Conservation (phyloP, 53 echinoderm and acorn worm genomes). For the Mesocentrotus franciscanus region DNA sequence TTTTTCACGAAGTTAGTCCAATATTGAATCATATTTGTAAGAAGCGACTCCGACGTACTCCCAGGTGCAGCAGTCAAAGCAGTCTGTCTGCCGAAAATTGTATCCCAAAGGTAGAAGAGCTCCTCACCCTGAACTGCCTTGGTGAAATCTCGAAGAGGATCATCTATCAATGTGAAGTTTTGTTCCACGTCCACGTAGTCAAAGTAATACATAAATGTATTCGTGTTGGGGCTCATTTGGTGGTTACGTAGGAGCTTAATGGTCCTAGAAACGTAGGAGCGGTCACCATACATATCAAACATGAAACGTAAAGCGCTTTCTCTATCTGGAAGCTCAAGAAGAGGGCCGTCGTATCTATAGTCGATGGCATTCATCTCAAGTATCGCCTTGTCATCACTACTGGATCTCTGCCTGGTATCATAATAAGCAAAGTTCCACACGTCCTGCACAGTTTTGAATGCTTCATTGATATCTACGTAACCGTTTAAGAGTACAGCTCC, state of each 20-base stretch:
- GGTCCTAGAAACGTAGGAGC: constrained; percentile 36
- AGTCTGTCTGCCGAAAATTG: constrained; percentile 35
- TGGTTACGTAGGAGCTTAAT: constrained; percentile 21
- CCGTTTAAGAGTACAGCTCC: constrained; percentile 22
- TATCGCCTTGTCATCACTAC: neutral
- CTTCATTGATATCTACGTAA: neutral
- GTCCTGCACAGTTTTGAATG: neutral
- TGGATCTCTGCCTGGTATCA: neutral
- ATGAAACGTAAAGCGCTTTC: neutral
- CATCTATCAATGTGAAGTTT: neutral
- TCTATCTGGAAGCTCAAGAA: neutral
- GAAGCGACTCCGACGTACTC: neutral
- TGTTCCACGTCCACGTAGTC: constrained; percentile 45
- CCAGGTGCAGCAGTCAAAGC: neutral
- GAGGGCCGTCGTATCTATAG: constrained; percentile 8
- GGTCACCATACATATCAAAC: constrained; percentile 44
- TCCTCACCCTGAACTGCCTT: constrained; percentile 60
- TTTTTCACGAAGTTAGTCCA: constrained; percentile 73
- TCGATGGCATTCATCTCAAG: neutral
- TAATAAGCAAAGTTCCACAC: neutral
- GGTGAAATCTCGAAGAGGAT: neutral
- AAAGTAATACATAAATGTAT: constrained; percentile 66
- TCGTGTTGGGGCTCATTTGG: neutral
- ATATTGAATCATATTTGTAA: constrained; percentile 58
- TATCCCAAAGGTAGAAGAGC: constrained; percentile 50